Evolutionary conservation across 2,888 invertebrate genomes (phyloP), one percentile per base, ranked within the genome.

Genomic region (Prenolepis imparis): DNA sequence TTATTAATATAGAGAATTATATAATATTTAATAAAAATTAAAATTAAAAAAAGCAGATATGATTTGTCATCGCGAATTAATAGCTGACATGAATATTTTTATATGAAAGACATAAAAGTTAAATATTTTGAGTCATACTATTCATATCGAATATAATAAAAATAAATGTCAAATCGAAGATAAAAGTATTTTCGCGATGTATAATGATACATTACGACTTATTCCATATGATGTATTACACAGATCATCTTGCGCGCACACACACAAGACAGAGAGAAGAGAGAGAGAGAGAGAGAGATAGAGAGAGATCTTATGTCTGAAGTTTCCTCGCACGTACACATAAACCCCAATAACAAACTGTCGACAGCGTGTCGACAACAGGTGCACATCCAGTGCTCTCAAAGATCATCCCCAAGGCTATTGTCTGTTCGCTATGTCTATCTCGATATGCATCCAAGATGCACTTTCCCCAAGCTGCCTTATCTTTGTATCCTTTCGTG

Each of bases 281-380:
- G n/a, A n/a, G 21, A 57, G 15, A 59, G 18, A 68, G 28, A 77
- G 52, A 55, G 41, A 78, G 32, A 48, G 18, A 18, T 5, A 48
- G 48, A 48, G 48, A 48, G n/a, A n/a, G 18, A 72, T 78, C 59
- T 78, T 80, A 18, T 39, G 44, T 59, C 41, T 48, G 12, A 66
- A 78, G 80, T 63, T 63, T 63, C 61, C 36, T 61, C 18, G 8
- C 67, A 82, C 77, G 75, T 77, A 85, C 80, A 59, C 61, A 52
- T 75, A 84, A 88, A 85, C 80, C 78, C 68, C 44, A 86, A 88
- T 88, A 88, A 86, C 78, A 82, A 72, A 74, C 74, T 59, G 88
- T 82, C 82, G 77, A 68, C 55, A 48, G 63, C 36, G 55, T 70
- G 83, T 82, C 66, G 57, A 57, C 84, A 82, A 82, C 87, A 87